phyloP scores from a whole-genome alignment of 2,888 invertebrate genomes.

The Strigamia transsilvanica region DNA sequence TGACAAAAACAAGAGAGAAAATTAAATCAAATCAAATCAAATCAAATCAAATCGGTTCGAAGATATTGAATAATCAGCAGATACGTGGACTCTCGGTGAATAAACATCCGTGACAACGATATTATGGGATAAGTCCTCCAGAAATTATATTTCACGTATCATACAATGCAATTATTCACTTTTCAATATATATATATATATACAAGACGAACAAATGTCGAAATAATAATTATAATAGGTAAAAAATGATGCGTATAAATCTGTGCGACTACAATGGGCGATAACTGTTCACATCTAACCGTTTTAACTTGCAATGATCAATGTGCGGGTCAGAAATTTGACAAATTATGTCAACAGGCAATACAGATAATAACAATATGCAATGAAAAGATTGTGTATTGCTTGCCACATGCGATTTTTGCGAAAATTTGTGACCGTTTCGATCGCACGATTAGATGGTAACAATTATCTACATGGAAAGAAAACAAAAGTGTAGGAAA shows the following conservation, averaged over 20 bases:
- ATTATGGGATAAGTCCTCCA: not conserved
- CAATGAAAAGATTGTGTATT: not conserved
- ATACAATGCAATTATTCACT: not conserved
- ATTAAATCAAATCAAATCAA: not conserved
- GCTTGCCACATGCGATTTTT: not conserved
- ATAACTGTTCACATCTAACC: not conserved
- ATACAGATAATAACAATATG: not conserved
- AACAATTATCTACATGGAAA: no score
- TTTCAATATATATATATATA: no score
- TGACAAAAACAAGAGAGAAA: not conserved
- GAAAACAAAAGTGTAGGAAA: not conserved
- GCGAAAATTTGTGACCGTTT: not conserved
- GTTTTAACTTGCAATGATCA: no score
- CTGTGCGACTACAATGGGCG: not conserved
- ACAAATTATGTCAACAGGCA: not conserved
- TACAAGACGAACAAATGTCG: no score
- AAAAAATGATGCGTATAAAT: no score
- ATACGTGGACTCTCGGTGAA: no score
- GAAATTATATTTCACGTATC: conserved; percentile 2
- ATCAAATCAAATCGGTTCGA: not conserved
- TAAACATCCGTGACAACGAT: no score
- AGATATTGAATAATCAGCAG: not conserved
- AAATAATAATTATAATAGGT: no score
- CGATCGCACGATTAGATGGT: not conserved
- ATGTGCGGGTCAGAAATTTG: not conserved